A percentile compares a stretch with the other conserved stretches of the same genome.
Conservation (phyloP, 2,888 invertebrate genomes). For the Auanema sp. region DNA sequence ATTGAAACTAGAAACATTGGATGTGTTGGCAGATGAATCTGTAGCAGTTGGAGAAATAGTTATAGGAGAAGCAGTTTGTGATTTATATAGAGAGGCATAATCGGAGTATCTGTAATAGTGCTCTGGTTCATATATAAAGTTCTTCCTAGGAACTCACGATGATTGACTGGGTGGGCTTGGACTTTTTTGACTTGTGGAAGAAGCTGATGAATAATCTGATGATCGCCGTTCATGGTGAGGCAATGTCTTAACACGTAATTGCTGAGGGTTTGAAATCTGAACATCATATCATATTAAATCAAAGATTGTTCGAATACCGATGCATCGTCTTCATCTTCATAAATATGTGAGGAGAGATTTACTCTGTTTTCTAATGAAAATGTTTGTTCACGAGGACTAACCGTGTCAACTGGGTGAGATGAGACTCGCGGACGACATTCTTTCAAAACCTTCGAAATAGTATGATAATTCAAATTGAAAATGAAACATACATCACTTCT, state of each 20-base stretch:
- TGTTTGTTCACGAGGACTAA: too few relatives aligned
- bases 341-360: too few relatives aligned
- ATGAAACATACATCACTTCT: conserved; percentile 16
- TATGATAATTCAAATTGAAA: neutral
- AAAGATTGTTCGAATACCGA: too few relatives aligned
- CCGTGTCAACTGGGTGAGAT: too few relatives aligned
- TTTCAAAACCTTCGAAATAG: too few relatives aligned
- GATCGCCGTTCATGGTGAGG: conserved; percentile 17
- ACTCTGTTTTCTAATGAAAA: too few relatives aligned
- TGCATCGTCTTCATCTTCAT: too few relatives aligned
- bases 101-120: conserved; percentile 19
- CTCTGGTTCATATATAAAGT: neutral
- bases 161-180: conserved; percentile 20
- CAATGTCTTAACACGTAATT: neutral
- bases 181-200: conserved; percentile 15
- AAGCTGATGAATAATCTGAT: conserved; percentile 23
- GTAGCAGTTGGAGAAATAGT: conserved; percentile 7
- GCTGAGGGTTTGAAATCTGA: too few relatives aligned
- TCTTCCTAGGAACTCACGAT: conserved; percentile 2
- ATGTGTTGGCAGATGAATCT: neutral
- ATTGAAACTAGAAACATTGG: conserved; percentile 6
- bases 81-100: conserved; percentile 22
- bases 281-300: too few relatives aligned
- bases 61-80: conserved; percentile 9
- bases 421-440: too few relatives aligned